Base-by-base conservation (phyloP, 2,797 vertebrate genomes). In the Sylvia borin region DNA sequence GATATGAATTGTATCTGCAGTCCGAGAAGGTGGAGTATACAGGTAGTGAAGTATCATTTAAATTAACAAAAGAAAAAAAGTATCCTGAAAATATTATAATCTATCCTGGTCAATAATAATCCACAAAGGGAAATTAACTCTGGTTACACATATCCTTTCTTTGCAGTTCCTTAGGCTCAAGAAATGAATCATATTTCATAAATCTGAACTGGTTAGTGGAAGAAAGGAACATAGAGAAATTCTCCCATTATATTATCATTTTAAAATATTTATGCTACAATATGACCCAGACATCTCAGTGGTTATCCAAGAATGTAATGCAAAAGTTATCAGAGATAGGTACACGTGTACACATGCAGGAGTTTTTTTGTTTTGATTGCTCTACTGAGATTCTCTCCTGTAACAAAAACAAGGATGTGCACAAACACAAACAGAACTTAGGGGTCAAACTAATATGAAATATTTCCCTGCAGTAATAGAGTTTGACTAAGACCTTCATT, bases 41-140 rank as follows among this genome's bases (percentile, higher is more conserved):
- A 91, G 36, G 55, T 73, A 83, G 31, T 29, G 42, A 94, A 84
- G 70, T 40, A 81, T 25, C 32, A 88, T 82, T 93, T 96, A 76
- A 91, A 90, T 90, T 91, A 83, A 76, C 32, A 67, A 67, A 34
- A 43, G 36, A 53, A 54, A 67, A 21, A 40, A 47, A 10, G 1
- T 38, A 5, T 78, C 73, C 40, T 88, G 79, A 84, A 88, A 93
- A 70, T 60, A n/a, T 68, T 91, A 40, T 26, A 85, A 31, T 55
- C 24, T 42, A 21, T 88, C 38, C 54, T 89, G 50, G 16, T 88
- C 72, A 81, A 50, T 70, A 80, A 92, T 51, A 88, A 88, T 13
- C 11, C 48, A 45, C 29, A 60, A 34, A 64, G 92, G 34, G 15
- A 85, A 89, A 80, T 91, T 78, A 88, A 75, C 42, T 57, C 27